Evolutionary conservation across 2,797 vertebrate genomes (phyloP).

Genomic region (Channa striata): DNA sequence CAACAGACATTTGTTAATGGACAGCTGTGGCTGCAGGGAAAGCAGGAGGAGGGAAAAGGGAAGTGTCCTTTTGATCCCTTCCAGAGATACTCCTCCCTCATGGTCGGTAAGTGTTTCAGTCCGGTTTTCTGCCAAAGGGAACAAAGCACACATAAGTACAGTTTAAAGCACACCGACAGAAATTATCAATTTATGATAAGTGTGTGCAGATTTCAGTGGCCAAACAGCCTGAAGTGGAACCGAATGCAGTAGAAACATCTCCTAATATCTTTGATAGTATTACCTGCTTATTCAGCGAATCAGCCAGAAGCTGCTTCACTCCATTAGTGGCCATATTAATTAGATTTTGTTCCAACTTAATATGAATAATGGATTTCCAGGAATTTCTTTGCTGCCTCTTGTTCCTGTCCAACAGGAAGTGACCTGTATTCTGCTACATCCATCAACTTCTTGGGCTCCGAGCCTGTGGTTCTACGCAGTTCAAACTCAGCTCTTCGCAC

Average conservation of each 20-base stretch:
- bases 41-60: constrained; percentile 84
- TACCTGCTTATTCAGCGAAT: constrained; percentile 3
- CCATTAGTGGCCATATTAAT: constrained; percentile 31
- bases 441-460: constrained; percentile 88
- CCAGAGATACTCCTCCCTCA: constrained; percentile 84
- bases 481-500: constrained; percentile 79
- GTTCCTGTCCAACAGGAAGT: constrained; percentile 79
- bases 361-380: constrained; percentile 53
- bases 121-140: constrained; percentile 38
- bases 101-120: constrained; percentile 83
- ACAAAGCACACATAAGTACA: constrained; percentile 29
- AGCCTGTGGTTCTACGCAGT: constrained; percentile 83
- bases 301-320: constrained; percentile 5
- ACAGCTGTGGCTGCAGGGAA: constrained; percentile 80
- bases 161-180: constrained; percentile 48
- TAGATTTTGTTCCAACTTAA: constrained; percentile 41
- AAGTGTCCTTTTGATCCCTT: constrained; percentile 88
- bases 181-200: constrained; percentile 9
- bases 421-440: constrained; percentile 88
- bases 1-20: constrained; percentile 76
- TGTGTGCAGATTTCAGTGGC: constrained; percentile 18
- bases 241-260: background rate
- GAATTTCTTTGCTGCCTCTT: constrained; percentile 48
- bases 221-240: background rate
- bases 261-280: background rate